These are phyloP conservation scores for Cheilinus undulatus DNA, from an alignment of 2,113 vertebrate species.

Conservation along the genomic window DNA sequence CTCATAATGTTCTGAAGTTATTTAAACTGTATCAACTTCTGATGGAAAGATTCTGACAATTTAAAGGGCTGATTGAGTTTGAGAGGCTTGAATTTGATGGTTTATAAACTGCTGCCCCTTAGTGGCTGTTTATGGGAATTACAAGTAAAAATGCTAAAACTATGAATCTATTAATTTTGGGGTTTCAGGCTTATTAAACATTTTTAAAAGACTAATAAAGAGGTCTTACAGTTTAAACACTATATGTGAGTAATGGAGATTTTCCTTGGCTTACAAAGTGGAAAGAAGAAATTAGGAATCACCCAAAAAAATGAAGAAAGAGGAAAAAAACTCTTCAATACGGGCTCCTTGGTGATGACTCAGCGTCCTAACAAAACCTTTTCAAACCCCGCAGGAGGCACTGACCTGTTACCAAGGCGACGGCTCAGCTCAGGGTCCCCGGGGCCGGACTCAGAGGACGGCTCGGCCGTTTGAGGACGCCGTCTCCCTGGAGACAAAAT, in stretches of 20 bases:
- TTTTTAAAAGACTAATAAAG: not conserved
- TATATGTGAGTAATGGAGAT: not conserved
- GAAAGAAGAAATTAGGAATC: no score
- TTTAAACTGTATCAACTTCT: not conserved
- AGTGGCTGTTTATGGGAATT: not conserved
- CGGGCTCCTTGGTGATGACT: constrained; percentile 54
- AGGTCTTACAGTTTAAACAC: not conserved
- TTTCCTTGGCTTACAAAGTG: not conserved
- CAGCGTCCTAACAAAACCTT: constrained; percentile 32
- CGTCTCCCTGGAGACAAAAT: constrained; percentile 53
- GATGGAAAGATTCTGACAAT: not conserved
- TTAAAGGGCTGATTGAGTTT: not conserved
- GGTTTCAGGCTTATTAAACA: not conserved
- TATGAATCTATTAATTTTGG: no score
- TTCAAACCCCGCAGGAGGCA: constrained; percentile 16
- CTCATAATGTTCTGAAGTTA: not conserved
- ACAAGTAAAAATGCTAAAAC: not conserved
- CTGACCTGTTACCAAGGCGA: constrained; percentile 45
- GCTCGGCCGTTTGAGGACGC: constrained; percentile 47
- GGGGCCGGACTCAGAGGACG: constrained; percentile 24
- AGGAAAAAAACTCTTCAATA: not conserved
- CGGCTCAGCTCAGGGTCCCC: constrained; percentile 20
- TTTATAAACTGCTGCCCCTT: constrained; percentile 16
- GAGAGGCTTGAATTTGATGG: not conserved
- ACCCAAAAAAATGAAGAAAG: not conserved